Evolutionary conservation across 2,113 vertebrate species (phyloP), one percentile per base, ranked within the genome.

Genomic region (Siphamia tubifer): DNA sequence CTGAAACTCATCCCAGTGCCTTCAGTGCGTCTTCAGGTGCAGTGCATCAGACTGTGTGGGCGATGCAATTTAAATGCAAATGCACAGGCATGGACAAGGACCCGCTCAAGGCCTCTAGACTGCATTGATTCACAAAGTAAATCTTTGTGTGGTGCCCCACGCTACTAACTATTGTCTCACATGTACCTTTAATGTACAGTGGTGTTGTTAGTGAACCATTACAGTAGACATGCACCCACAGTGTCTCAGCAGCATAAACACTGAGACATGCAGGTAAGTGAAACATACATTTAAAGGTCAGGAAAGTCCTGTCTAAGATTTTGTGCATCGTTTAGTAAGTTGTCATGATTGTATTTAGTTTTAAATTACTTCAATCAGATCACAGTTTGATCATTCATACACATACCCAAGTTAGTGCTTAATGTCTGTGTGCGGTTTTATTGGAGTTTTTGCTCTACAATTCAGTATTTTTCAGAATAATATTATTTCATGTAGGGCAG

Each of bases 61-160:
- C 58, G 31, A 86, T 80, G 79, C 81, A 91, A 89, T 93, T 89
- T 91, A 92, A 90, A 91, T 93, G 90, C 84, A 85, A 91, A 91
- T 93, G 76, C 36, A 36, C 35, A 66, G 62, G 31, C 49, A 45
- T 51, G 63, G 85, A 82, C 78, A 74, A 74, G 53, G 60, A 83
- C 61, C 71, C 49, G 51, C 57, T 54, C 45, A 81, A 74, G 74
- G 77, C 80, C 75, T 73, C 4, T 3, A 64, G 66, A 63, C 54
- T 53, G 63, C 79, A 83, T 83, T 27, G 53, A 84, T 87, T 77
- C 73, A 78, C 58, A 54, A 38, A 49, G 49, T 21, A 5, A 64
- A 57, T 73, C 55, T 67, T 35, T 64, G 40, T 60, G 38, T 40
- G 49, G 34, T 42, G 45, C 43, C 39, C 63, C 75, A 72, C 53